Evolutionary conservation across 2,888 invertebrate species (phyloP).

Genomic region (Cremastobaeus sp.): DNA sequence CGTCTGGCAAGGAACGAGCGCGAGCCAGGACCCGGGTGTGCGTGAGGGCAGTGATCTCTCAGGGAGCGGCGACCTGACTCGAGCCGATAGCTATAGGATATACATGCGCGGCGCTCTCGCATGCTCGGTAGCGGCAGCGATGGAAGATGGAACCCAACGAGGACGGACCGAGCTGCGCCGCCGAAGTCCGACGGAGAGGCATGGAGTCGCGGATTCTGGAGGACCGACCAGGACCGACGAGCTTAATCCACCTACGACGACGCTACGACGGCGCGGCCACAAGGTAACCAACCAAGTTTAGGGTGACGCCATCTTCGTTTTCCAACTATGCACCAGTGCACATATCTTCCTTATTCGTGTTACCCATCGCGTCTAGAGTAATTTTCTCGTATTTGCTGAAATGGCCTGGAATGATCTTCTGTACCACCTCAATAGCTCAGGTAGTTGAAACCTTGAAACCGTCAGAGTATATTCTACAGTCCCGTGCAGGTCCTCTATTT

Average conservation of each 20-base stretch:
- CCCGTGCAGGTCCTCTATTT: no score
- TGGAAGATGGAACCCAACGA: conserved; percentile 9
- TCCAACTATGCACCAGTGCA: no score
- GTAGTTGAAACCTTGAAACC: no score
- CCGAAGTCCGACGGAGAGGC: background rate
- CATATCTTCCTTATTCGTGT: no score
- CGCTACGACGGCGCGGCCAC: background rate
- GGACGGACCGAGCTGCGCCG: conserved; percentile 8
- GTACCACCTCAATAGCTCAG: no score
- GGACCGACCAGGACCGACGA: conserved; percentile 15
- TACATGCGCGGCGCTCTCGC: conserved; percentile 48
- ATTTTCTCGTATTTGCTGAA: no score
- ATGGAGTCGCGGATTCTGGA: conserved; percentile 17
- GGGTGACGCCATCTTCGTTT: no score
- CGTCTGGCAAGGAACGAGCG: conserved; percentile 64
- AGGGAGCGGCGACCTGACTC: conserved; percentile 78
- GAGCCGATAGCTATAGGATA: conserved; percentile 70
- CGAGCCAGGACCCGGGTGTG: conserved; percentile 71
- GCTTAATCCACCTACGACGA: conserved; percentile 24
- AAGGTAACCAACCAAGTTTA: no score
- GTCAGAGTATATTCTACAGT: no score
- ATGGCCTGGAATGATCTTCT: no score
- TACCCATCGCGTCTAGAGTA: no score
- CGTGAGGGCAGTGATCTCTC: conserved; percentile 78
- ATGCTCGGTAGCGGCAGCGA: no score